These are phyloP conservation scores for Corydoras sp. DNA, from an alignment of 2,113 vertebrate species.

Conservation along the genomic window DNA sequence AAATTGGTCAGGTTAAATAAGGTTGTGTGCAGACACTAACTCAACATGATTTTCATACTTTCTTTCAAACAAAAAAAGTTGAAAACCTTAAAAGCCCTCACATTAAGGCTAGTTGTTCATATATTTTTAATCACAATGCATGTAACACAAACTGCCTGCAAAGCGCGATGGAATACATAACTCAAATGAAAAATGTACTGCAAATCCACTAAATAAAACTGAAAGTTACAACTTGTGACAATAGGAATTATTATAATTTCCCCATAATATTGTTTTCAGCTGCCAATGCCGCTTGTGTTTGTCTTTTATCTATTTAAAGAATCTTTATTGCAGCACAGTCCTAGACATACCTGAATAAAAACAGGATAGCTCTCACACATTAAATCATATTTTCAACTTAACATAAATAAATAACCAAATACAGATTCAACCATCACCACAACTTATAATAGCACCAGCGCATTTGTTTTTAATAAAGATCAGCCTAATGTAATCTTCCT, in stretches of 20 bases:
- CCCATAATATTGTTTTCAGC: slow-evolving; percentile 3
- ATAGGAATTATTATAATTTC: slow-evolving; percentile 15
- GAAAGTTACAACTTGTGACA: not conserved
- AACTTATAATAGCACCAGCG: too few relatives aligned
- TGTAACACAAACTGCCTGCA: not conserved
- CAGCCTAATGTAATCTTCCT: slow-evolving; percentile 15
- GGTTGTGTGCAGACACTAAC: too few relatives aligned
- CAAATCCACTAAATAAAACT: slow-evolving; percentile 2
- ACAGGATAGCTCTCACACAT: not conserved
- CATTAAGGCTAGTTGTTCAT: too few relatives aligned
- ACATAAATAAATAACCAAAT: not conserved
- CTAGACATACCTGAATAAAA: not conserved
- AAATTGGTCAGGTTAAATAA: too few relatives aligned
- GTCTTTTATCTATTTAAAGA: slow-evolving; percentile 7
- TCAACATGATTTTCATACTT: too few relatives aligned
- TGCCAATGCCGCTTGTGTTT: not conserved
- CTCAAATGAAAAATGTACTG: not conserved
- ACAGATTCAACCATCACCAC: not conserved
- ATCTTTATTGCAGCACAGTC: not conserved
- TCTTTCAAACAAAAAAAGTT: too few relatives aligned
- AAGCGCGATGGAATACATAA: not conserved
- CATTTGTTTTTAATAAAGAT: not conserved
- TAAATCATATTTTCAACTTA: not conserved
- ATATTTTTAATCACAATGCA: not conserved
- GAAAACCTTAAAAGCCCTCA: too few relatives aligned